Evolutionary conservation across 2,113 vertebrate genomes (phyloP).

Genomic region (Macrotis lagotis): DNA sequence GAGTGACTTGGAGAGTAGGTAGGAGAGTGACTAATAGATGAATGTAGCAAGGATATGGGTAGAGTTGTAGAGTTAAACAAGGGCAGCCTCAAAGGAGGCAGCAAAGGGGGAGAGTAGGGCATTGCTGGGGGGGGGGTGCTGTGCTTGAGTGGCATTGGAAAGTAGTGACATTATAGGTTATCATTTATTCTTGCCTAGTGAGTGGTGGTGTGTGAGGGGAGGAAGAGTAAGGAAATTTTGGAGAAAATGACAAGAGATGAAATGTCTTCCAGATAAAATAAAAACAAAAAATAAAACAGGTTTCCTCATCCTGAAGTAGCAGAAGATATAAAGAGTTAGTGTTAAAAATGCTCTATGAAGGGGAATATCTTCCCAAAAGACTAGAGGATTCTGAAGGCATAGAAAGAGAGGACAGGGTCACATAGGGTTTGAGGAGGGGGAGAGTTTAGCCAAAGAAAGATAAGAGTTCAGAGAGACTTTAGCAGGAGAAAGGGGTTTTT

Average conservation of each 20-base stretch:
- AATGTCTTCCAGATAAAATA: not conserved
- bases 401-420: not conserved
- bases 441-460: not conserved
- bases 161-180: not conserved
- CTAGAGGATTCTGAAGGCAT: not conserved
- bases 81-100: not conserved
- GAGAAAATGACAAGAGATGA: not conserved
- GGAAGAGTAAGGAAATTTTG: not conserved
- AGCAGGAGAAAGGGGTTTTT: not conserved
- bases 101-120: too few species aligned
- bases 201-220: not conserved
- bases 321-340: not conserved
- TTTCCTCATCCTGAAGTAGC: not conserved
- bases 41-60: not conserved
- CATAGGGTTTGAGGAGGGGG: not conserved
- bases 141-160: not conserved
- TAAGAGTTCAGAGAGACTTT: not conserved
- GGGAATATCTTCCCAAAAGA: not conserved
- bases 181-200: not conserved
- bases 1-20: not conserved
- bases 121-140: accelerated
- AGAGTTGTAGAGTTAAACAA: not conserved
- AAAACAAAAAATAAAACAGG: not conserved
- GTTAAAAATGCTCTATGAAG: not conserved
- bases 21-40: not conserved